Conservation (phyloP, 2,113 vertebrate genomes). For the Ochotona princeps region DNA sequence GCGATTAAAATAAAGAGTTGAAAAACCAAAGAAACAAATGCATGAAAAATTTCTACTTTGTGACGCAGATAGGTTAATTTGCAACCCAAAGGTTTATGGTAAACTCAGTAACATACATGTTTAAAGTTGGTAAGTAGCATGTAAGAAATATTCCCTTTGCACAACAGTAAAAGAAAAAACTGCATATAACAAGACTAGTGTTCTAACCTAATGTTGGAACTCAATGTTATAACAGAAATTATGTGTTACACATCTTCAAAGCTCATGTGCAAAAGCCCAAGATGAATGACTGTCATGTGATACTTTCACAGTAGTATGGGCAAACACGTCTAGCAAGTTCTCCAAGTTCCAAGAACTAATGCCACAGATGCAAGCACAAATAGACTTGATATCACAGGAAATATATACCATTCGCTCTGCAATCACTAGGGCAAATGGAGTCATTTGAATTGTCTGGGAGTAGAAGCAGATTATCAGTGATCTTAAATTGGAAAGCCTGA, state of each 20-base stretch:
- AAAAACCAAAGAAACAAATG: background rate
- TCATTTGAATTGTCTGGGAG: background rate
- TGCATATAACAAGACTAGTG: background rate
- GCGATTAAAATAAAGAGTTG: background rate
- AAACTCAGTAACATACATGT: background rate
- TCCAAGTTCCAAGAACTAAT: background rate
- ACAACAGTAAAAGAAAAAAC: background rate
- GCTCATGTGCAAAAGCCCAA: background rate
- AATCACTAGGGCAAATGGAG: background rate
- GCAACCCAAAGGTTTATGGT: slow-evolving; percentile 19
- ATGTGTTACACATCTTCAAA: background rate
- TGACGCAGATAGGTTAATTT: background rate
- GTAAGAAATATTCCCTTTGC: background rate
- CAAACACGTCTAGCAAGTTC: background rate
- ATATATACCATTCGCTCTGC: background rate
- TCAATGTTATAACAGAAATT: background rate
- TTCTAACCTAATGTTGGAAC: background rate
- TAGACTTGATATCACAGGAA: background rate
- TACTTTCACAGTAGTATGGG: background rate
- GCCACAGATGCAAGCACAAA: background rate
- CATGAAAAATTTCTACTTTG: background rate
- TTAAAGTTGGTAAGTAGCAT: background rate
- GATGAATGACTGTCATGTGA: background rate
- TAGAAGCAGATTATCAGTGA: background rate
- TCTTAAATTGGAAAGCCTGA: background rate